phyloP scores from a whole-genome alignment of 2,113 vertebrate genomes.

The Hemibates koningsi region DNA sequence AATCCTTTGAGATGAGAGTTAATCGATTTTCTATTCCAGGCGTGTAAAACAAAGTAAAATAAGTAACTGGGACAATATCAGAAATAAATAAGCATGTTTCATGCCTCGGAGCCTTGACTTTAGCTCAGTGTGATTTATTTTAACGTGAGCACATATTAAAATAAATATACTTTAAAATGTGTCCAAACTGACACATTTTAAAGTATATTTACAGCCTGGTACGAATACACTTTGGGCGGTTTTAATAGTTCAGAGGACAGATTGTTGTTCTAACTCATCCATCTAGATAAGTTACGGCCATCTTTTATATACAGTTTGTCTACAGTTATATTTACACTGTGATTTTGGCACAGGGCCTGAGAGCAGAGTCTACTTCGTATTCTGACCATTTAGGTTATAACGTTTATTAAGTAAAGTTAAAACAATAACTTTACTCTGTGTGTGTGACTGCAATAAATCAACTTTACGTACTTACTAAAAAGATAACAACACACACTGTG shows the following conservation, averaged over 20 bases:
- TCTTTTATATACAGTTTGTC: not conserved
- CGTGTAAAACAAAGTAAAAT: not conserved
- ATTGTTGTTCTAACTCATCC: not conserved
- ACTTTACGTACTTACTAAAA: not conserved
- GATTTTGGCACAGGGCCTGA: not conserved
- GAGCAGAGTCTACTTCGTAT: accelerated
- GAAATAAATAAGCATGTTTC: not conserved
- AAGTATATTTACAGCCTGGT: not conserved
- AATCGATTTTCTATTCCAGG: not conserved
- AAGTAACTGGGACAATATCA: not conserved
- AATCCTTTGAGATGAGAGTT: not conserved
- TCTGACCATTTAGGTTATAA: not conserved
- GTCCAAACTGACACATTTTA: not conserved
- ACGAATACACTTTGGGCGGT: not conserved
- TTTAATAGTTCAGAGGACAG: not conserved
- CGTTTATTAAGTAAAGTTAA: not conserved
- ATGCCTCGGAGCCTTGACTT: not conserved
- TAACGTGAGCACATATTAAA: not conserved
- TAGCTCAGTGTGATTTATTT: not conserved
- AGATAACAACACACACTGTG: not conserved
- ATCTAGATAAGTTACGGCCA: not conserved
- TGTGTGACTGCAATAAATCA: not conserved
- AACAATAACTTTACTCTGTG: not conserved
- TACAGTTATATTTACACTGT: not conserved
- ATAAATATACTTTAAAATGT: accelerated